A percentile compares a stretch with the other conserved stretches of the same genome.
phyloP scores from a whole-genome alignment of 2,113 vertebrate genomes.

The pig (Sus scrofa) region T2T-Sscrofa CM000830.6:62884001-62884500 shows the following conservation, averaged over 20 bases:
- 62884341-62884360: neutral
- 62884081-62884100: too few relatives aligned
- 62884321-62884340: constrained; percentile 4
- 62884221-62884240: neutral
- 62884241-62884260: neutral
- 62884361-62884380: neutral
- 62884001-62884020: too few relatives aligned
- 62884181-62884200: neutral
- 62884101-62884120: too few relatives aligned
- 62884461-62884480: neutral
- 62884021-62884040: too few relatives aligned
- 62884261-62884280: neutral
- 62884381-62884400: neutral
- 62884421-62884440: neutral
- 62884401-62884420: constrained; percentile 14
- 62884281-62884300: neutral
- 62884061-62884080: too few relatives aligned
- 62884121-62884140: too few relatives aligned
- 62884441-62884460: neutral
- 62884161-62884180: too few relatives aligned
- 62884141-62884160: too few relatives aligned
- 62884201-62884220: neutral
- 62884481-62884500: neutral
- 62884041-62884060: too few relatives aligned
- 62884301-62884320: neutral